These are phyloP conservation scores for Phylloscopus trochiloides DNA, from an alignment of 2,113 vertebrate species.

Conservation along the genomic window DNA sequence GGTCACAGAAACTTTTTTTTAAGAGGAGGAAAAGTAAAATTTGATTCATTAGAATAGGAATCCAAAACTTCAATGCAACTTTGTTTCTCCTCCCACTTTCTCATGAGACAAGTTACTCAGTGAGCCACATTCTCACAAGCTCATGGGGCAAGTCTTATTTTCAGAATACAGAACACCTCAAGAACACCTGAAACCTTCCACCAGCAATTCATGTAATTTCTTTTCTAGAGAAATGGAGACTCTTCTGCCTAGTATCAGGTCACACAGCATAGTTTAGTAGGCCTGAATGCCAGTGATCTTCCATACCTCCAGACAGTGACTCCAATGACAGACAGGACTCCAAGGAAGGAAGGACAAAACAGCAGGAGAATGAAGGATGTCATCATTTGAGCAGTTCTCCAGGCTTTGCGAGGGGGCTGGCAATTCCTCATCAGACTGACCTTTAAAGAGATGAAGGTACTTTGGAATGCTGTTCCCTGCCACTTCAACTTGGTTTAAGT, in stretches of 20 bases:
- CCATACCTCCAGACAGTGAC: slow-evolving; percentile 90
- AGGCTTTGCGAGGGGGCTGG: slow-evolving; percentile 84
- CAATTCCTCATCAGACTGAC: slow-evolving; percentile 90
- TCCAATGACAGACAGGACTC: slow-evolving; percentile 80
- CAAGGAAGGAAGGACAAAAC: slow-evolving; percentile 89
- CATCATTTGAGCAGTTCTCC: slow-evolving; percentile 90
- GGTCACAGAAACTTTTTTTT: background rate
- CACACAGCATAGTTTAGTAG: background rate
- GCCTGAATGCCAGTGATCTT: background rate
- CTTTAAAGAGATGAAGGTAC: slow-evolving; percentile 58
- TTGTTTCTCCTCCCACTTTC: background rate
- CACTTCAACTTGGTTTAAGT: background rate
- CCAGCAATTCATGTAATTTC: background rate
- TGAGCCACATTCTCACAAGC: background rate
- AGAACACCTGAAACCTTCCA: background rate
- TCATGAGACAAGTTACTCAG: background rate
- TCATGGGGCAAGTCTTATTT: background rate
- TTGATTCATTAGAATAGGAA: background rate
- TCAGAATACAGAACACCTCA: background rate
- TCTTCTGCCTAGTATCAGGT: background rate
- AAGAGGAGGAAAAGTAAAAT: background rate
- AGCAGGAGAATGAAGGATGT: slow-evolving; percentile 88
- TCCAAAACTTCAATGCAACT: background rate
- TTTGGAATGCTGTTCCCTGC: background rate
- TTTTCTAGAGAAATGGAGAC: background rate